Conservation (phyloP, 53 echinoderm and acorn worm species). For the Crossaster papposus region DNA sequence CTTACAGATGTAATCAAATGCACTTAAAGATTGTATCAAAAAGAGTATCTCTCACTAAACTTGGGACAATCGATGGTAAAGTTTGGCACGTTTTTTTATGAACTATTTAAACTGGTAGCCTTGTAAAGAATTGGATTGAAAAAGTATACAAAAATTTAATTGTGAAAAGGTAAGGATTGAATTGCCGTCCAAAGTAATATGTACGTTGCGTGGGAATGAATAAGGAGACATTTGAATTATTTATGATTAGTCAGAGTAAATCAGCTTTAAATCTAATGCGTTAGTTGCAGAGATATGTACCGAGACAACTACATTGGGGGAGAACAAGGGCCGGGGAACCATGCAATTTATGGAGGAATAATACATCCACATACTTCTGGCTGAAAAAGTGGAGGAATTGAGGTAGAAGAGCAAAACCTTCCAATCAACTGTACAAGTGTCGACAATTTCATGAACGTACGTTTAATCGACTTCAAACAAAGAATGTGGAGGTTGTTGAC, state of each 20-base stretch:
- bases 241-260: not conserved
- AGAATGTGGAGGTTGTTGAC: not conserved
- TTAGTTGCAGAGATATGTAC: conserved; percentile 9
- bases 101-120: not conserved
- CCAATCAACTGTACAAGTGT: not conserved
- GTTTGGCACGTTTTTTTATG: not conserved
- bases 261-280: not conserved
- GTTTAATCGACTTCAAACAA: not conserved
- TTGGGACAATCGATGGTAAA: not conserved
- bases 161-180: not conserved
- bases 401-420: not conserved
- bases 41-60: not conserved
- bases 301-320: not conserved
- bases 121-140: not conserved
- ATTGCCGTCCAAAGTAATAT: too few relatives aligned
- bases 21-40: not conserved
- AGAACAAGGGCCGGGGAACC: not conserved
- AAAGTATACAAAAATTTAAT: not conserved
- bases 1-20: conserved; percentile 14
- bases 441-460: not conserved
- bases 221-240: not conserved
- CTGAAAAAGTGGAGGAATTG: not conserved
- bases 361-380: not conserved
- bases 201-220: not conserved
- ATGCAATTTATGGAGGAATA: not conserved